Evolutionary conservation across 2,113 vertebrate genomes (phyloP).

Genomic region (Megaptera novaeangliae): DNA sequence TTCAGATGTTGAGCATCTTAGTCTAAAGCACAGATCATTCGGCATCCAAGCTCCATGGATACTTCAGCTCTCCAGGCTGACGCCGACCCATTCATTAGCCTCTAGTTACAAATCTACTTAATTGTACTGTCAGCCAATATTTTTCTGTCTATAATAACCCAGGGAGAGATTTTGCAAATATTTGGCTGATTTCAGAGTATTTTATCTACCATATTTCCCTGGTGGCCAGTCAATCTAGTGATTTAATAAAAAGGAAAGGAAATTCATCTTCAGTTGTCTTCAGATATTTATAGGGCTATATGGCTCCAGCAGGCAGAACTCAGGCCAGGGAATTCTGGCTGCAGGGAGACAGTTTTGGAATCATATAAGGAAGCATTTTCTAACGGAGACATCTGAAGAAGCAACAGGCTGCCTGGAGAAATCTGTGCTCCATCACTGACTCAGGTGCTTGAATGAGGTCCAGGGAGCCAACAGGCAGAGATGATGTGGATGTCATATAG

Average conservation of each 20-base stretch:
- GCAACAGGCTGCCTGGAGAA: neutral
- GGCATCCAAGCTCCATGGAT: neutral
- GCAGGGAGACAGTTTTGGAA: neutral
- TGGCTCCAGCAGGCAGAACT: neutral
- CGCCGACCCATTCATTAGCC: neutral
- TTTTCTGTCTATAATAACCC: neutral
- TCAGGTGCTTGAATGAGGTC: no score
- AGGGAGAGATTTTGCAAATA: neutral
- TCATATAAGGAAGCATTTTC: neutral
- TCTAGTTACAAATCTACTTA: neutral
- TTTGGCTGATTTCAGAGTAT: neutral
- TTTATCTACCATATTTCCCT: neutral
- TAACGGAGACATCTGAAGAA: neutral
- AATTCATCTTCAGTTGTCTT: neutral
- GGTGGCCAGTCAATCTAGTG: neutral
- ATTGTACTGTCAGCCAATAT: neutral
- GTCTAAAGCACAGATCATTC: neutral
- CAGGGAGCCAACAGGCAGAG: neutral
- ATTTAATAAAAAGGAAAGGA: neutral
- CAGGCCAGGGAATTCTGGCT: neutral
- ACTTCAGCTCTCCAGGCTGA: neutral
- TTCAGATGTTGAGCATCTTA: neutral
- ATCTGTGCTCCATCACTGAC: neutral
- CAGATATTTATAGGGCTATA: neutral
- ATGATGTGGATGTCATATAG: rapidly evolving